Base-by-base conservation (phyloP, 2,888 invertebrate species). In the Graphium colonna region DNA sequence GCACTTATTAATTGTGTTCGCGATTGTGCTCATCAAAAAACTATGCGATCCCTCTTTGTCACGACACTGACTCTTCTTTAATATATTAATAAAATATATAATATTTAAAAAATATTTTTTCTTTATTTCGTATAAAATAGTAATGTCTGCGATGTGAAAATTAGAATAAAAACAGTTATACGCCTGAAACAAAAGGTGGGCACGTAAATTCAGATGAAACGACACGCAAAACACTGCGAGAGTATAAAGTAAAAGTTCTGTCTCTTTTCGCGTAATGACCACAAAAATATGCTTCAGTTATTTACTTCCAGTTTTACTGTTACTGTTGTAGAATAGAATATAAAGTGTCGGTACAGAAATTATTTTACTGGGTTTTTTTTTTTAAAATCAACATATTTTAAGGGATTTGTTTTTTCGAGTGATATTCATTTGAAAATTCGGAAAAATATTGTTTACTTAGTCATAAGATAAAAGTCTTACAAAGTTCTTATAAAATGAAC, bases 1-100 rank as follows among this genome's bases (percentile, higher is more conserved):
- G 47, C 47, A 16, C 52, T 52, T 47, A 52, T 47, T 46, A 52
- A 52, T 52, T 52, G 52, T 47, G 47, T 47, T 52, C 52, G 47
- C 47, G 40, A 40, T 47, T 47, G 52, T 52, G 47, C 47, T 47
- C 45, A 51, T 51, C 51, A 51, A 51, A 45, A 51, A 51, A 45
- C 51, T 40, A 31, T 31, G 18, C 39, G 31, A 16, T 28, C 17
- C 43, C 18, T 31, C 40, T 51, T 51, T 51, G 51, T 51, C 43
- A 16, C 26, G 43, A 39, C 44, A 26, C 28, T 44, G 21, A 5
- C n/a, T n/a, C n/a, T n/a, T n/a, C n/a, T n/a, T n/a, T n/a, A n/a
- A n/a, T n/a, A n/a, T n/a, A n/a, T n/a, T n/a, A n/a, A n/a, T n/a
- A n/a, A n/a, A n/a, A n/a, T n/a, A n/a, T n/a, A n/a, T n/a, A n/a